Evolutionary conservation across 1,140 invertebrate genomes (phyloP).

Genomic region (Parasteatoda tepidariorum): DNA sequence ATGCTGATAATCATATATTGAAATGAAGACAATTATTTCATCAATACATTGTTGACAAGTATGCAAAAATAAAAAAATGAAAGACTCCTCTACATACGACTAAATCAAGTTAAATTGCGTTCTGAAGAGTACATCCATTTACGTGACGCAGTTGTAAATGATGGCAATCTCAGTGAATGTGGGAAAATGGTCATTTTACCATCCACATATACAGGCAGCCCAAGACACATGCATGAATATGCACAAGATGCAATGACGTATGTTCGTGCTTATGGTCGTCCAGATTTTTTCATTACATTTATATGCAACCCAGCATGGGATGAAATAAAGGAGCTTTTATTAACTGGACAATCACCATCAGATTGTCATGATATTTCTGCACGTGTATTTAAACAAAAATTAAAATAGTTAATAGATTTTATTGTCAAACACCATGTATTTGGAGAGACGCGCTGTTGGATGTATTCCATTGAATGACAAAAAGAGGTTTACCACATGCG

Average conservation of each 20-base stretch:
- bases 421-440: no score
- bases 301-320: conserved; percentile 70
- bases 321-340: conserved; percentile 65
- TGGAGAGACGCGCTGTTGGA: no score
- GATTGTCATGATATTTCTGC: conserved; percentile 38
- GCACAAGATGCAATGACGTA: conserved; percentile 71
- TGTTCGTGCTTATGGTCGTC: conserved; percentile 70
- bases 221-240: conserved; percentile 68
- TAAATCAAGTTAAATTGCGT: no score
- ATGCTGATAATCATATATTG: no score
- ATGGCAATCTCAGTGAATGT: no score
- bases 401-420: conserved; percentile 23
- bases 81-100: no score
- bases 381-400: conserved; percentile 39
- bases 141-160: no score
- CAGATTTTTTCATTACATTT: conserved; percentile 71
- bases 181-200: not conserved
- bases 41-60: no score
- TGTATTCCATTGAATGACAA: no score
- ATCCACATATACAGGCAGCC: conserved; percentile 66
- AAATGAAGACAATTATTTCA: no score
- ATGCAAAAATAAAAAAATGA: no score
- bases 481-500: conserved; percentile 15
- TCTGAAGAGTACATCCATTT: no score
- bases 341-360: conserved; percentile 26